Base-by-base conservation (phyloP, 2,888 invertebrate species). In the Caenorhabditis zanzibari region DNA sequence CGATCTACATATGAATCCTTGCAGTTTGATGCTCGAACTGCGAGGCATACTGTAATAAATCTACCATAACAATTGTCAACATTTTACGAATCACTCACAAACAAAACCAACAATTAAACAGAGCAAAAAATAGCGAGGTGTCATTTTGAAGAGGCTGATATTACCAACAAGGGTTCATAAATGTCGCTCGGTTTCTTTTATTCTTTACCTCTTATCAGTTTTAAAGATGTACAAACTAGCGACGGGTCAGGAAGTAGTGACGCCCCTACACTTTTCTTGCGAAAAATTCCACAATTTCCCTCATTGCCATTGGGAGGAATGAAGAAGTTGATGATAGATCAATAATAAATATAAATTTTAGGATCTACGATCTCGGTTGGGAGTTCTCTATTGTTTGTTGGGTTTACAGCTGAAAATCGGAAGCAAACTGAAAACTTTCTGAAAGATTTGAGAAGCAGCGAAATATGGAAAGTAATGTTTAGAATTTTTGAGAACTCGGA, bases 1-100 rank as follows among this genome's bases (percentile, higher is more conserved):
- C 74, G 14, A 28, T 74, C 74, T 19, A 63, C 35, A 22, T 74
- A 74, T 14, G 24, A 24, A 44, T 64, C 38, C 14, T 14, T 3
- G 26, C 74, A 74, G 26, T 52, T 73, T 22, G 66, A 49, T 35
- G 66, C 44, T 66, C 12, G 59, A 16, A 16, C 22, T 28, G 22
- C 61, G 2, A 22, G 19, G 19, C 61, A 73, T 14, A 63, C 72
- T 72, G 44, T 32, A 72, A 47, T 10, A 38, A 10, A 2, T 38
- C 38, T 32, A 32, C 19, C 0, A 22, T 22, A 3, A 14, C 14
- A 10, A 2, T 28, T 26, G 9, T 2, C 54, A 9, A 24, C 3
- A 1, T 52, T 26, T 16, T 12, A 26, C 12, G 24, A 10, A 26
- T 10, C 14, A 69, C 69, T 69, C 41, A 69, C 69, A 28, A 19